phyloP scores from a whole-genome alignment of 2,113 vertebrate species.

The Takifugu bimaculatus region DNA sequence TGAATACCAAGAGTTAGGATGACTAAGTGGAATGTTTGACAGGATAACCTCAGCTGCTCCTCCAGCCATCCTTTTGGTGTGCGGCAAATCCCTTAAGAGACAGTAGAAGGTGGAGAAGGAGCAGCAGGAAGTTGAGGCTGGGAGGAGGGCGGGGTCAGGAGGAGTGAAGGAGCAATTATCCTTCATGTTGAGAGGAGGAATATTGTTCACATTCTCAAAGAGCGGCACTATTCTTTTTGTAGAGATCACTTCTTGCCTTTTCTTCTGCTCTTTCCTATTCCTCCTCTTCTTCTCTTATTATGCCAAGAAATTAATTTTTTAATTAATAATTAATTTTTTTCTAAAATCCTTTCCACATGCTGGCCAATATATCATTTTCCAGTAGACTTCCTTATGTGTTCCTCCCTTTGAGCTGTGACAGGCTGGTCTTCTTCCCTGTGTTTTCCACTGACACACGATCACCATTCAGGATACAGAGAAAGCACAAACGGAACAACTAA shows the following conservation, averaged over 20 bases:
- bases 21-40: conserved; percentile 63
- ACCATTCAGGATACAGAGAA: conserved; percentile 22
- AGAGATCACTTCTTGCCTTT: conserved; percentile 20
- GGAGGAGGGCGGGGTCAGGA: conserved; percentile 32
- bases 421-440: conserved; percentile 27
- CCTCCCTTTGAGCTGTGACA: conserved; percentile 15
- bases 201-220: background rate
- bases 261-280: conserved; percentile 6
- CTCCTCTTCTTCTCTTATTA: conserved; percentile 38
- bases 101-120: background rate
- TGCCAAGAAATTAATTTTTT: conserved; percentile 33
- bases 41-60: conserved; percentile 57
- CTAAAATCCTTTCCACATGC: conserved; percentile 27
- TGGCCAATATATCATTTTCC: background rate
- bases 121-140: conserved; percentile 8
- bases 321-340: conserved; percentile 10
- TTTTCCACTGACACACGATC: background rate
- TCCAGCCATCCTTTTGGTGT: conserved; percentile 37
- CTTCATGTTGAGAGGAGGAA: conserved; percentile 18
- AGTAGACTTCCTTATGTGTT: too few species aligned
- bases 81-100: conserved; percentile 1
- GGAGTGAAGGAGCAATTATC: conserved; percentile 27
- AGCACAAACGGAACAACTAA: conserved; percentile 8
- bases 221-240: conserved; percentile 21
- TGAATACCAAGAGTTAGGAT: conserved; percentile 61